Evolutionary conservation across 2,888 invertebrate species (phyloP).

Genomic region (Spisula subtruncata): DNA sequence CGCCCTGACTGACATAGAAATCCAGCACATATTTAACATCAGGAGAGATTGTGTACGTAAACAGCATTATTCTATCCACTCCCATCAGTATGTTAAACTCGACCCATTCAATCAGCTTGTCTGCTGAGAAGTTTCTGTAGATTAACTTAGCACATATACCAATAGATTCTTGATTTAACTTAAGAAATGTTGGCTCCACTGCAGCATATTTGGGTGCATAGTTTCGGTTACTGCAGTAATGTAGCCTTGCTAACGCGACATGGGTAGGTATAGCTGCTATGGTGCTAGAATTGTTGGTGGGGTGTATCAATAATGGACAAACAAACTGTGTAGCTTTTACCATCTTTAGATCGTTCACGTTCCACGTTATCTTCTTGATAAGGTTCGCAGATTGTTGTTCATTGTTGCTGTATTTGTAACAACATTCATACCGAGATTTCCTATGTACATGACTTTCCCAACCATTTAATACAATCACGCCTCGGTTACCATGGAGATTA

Average conservation of each 20-base stretch:
- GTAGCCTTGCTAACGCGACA: neutral
- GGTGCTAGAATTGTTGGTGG: neutral
- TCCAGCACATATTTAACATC: slow-evolving; percentile 21
- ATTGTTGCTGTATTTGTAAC: slow-evolving; percentile 32
- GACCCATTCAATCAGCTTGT: slow-evolving; percentile 50
- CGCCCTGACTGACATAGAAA: slow-evolving; percentile 37
- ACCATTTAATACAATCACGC: slow-evolving; percentile 29
- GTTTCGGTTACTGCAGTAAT: neutral
- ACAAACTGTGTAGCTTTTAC: slow-evolving; percentile 48
- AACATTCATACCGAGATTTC: slow-evolving; percentile 26
- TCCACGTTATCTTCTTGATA: slow-evolving; percentile 40
- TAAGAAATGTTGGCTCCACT: neutral
- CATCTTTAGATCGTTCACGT: slow-evolving; percentile 29
- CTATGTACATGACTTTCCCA: slow-evolving; percentile 22
- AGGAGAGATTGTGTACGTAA: slow-evolving; percentile 28
- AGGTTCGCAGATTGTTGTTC: neutral
- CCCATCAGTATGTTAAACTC: slow-evolving; percentile 50
- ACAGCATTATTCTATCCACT: slow-evolving; percentile 43
- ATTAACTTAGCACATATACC: slow-evolving; percentile 50
- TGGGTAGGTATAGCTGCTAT: neutral
- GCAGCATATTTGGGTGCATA: neutral
- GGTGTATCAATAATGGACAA: slow-evolving; percentile 36
- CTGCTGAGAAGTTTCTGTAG: slow-evolving; percentile 38
- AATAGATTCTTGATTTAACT: slow-evolving; percentile 22
- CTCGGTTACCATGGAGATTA: neutral